A percentile compares a stretch with the other conserved stretches of the same genome.
phyloP scores from a whole-genome alignment of 2,113 vertebrate genomes.

The Columba livia region DNA sequence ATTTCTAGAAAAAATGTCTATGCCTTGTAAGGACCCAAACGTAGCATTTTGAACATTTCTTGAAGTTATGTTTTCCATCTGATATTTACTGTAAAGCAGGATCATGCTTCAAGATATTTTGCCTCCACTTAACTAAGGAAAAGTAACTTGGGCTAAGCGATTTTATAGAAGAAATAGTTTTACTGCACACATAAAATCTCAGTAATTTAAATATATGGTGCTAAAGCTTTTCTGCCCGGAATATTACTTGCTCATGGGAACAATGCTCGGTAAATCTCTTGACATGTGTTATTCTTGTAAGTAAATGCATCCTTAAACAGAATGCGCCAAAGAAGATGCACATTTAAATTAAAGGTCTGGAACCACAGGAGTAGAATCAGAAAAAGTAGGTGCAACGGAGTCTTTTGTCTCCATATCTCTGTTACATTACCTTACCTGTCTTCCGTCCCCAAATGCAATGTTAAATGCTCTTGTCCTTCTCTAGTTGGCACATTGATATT shows the following conservation, averaged over 20 bases:
- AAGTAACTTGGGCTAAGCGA: background rate
- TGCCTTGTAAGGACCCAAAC: background rate
- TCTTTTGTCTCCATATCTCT: background rate
- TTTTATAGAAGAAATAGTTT: background rate
- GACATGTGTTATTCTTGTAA: background rate
- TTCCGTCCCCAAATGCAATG: background rate
- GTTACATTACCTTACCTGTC: background rate
- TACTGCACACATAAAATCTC: background rate
- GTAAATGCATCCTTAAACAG: background rate
- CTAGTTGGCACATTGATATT: background rate
- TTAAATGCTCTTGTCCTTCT: background rate
- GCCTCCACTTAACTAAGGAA: background rate
- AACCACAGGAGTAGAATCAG: background rate
- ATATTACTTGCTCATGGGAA: background rate
- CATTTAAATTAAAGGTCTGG: background rate
- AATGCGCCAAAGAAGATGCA: background rate
- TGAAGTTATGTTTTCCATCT: background rate
- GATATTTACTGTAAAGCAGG: slow-evolving; percentile 4
- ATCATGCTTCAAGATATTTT: background rate
- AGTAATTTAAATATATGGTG: slow-evolving; percentile 3
- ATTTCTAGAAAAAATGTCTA: background rate
- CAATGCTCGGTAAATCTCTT: background rate
- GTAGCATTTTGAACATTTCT: background rate
- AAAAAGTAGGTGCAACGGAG: background rate
- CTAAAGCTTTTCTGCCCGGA: background rate